Evolutionary conservation across 2,797 vertebrate genomes (phyloP).

Genomic region (Stomatorhinus walkeri): DNA sequence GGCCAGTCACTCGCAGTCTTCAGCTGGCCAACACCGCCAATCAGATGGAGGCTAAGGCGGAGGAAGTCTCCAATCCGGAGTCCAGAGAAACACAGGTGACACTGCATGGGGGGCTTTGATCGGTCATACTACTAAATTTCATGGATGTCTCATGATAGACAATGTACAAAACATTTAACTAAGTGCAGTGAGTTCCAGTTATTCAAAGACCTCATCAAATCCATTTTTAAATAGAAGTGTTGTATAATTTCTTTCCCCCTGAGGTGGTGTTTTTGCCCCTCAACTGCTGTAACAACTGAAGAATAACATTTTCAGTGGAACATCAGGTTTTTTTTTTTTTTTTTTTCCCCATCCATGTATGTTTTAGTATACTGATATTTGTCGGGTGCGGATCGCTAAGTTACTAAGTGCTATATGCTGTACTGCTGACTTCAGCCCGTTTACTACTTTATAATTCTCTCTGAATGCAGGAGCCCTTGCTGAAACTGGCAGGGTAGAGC

Average conservation of each 20-base stretch:
- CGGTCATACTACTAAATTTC: background rate
- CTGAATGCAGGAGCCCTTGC: slow-evolving; percentile 63
- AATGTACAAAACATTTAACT: background rate
- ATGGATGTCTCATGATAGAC: background rate
- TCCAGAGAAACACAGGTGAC: slow-evolving; percentile 76
- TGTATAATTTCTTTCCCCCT: background rate
- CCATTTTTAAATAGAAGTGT: background rate
- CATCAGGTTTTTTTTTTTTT: background rate
- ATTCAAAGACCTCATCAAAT: background rate
- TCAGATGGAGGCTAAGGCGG: slow-evolving; percentile 64
- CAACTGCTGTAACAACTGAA: background rate
- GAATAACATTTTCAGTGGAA: background rate
- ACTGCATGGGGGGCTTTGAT: background rate
- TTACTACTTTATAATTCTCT: slow-evolving; percentile 33
- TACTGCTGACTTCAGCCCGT: background rate
- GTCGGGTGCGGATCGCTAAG: background rate
- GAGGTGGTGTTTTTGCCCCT: background rate
- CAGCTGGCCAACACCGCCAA: slow-evolving; percentile 70
- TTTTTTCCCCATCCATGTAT: background rate
- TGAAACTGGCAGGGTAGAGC: slow-evolving; percentile 64
- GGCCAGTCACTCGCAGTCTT: slow-evolving; percentile 85
- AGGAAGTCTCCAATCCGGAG: slow-evolving; percentile 69
- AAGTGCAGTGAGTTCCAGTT: background rate
- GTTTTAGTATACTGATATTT: background rate
- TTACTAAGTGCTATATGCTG: background rate